A percentile compares a stretch with the other conserved stretches of the same genome.
Conservation (phyloP, 2,888 invertebrate genomes). For the Drosophila atroscutellata region DNA sequence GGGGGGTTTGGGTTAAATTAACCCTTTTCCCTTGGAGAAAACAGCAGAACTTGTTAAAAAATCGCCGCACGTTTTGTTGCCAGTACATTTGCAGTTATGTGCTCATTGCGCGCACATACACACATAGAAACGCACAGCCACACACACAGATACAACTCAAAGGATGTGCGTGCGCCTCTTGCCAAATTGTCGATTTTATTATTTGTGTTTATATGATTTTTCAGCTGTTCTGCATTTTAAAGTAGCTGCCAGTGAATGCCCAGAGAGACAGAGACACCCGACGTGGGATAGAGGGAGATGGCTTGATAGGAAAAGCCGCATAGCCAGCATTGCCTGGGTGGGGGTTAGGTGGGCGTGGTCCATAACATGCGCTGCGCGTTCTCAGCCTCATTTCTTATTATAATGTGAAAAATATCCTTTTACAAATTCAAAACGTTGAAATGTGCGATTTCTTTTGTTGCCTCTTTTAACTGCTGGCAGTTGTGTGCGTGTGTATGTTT, state of each 20-base stretch:
- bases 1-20: conserved; percentile 27
- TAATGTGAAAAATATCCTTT: conserved; percentile 81
- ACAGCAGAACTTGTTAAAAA: conserved; percentile 60
- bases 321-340: conserved; percentile 7
- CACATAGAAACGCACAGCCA: conserved; percentile 11
- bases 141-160: conserved; percentile 8
- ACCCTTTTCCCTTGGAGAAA: conserved; percentile 56
- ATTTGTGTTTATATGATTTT: conserved; percentile 83
- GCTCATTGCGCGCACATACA: conserved; percentile 62
- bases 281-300: neutral
- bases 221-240: conserved; percentile 82
- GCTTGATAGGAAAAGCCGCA: conserved; percentile 8
- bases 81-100: conserved; percentile 81
- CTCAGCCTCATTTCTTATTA: conserved; percentile 79
- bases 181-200: conserved; percentile 83
- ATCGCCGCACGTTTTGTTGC: conserved; percentile 75
- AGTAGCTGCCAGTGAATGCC: conserved; percentile 47
- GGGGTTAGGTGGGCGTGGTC: conserved; percentile 19
- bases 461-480: conserved; percentile 56
- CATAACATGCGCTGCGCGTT: conserved; percentile 73
- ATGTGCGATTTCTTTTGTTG: conserved; percentile 78
- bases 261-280: neutral
- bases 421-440: conserved; percentile 76
- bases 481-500: neutral
- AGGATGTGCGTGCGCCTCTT: conserved; percentile 74